A percentile compares a stretch with the other conserved stretches of the same genome.
Conservation (phyloP, 2,797 vertebrate genomes). For the Clarias platycephalus region DNA sequence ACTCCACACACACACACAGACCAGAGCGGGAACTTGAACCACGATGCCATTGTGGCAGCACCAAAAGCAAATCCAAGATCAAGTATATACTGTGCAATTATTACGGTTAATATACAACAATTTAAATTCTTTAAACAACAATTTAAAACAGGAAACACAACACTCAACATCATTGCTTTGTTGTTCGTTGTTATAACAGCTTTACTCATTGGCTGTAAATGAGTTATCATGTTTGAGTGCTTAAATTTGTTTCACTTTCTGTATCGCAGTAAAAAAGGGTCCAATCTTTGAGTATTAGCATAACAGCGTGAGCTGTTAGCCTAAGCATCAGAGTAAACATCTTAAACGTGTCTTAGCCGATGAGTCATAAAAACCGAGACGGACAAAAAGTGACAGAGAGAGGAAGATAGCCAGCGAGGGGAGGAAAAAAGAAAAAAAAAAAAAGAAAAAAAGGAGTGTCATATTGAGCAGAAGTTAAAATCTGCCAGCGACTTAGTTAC, state of each 20-base stretch:
- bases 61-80: no score
- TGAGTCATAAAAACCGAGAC: slow-evolving; percentile 25
- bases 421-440: neutral
- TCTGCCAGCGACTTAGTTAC: slow-evolving; percentile 48
- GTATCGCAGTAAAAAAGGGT: neutral
- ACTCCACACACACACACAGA: no score
- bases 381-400: neutral
- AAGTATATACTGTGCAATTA: no score
- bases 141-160: neutral
- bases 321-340: neutral
- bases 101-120: no score
- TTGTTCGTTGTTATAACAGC: neutral
- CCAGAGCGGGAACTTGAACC: no score
- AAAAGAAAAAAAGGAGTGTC: slow-evolving; percentile 22
- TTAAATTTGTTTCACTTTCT: neutral
- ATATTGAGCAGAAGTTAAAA: slow-evolving; percentile 51
- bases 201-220: neutral
- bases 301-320: slow-evolving; percentile 4
- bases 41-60: no score
- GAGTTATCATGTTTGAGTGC: neutral
- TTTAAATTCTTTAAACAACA: neutral
- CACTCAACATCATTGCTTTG: neutral
- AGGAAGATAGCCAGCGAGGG: neutral
- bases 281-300: neutral
- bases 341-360: neutral